A percentile compares a stretch with the other conserved stretches of the same genome.
Evolutionary conservation across 1,140 invertebrate genomes (phyloP).

Genomic region (Drosophila nasuta): DNA sequence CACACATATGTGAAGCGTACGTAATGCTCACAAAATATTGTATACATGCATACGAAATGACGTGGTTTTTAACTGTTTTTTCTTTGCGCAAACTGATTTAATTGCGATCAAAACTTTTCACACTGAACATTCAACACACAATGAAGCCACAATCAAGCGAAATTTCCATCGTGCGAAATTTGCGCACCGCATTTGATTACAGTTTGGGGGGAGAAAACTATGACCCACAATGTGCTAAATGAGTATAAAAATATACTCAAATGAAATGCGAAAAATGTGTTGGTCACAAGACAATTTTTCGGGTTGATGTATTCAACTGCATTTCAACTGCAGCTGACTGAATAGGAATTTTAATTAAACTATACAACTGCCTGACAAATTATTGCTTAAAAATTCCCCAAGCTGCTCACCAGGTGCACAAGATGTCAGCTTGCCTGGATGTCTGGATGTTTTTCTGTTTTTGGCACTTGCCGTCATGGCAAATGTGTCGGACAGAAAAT

Average conservation of each 20-base stretch:
- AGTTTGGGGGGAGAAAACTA: background rate
- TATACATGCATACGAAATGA: background rate
- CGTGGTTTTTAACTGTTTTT: background rate
- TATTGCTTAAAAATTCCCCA: constrained; percentile 52
- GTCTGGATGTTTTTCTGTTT: constrained; percentile 41
- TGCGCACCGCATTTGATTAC: constrained; percentile 38
- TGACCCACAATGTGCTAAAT: constrained; percentile 11
- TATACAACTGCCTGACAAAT: constrained; percentile 51
- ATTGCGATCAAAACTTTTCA: constrained; percentile 17
- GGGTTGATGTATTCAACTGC: constrained; percentile 26
- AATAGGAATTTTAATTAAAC: constrained; percentile 77
- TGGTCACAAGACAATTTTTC: constrained; percentile 27
- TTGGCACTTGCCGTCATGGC: constrained; percentile 46
- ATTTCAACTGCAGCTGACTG: constrained; percentile 37
- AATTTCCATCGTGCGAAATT: constrained; percentile 33
- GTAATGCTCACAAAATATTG: background rate
- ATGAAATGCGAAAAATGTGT: constrained; percentile 39
- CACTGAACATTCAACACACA: constrained; percentile 20
- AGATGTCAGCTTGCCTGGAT: constrained; percentile 9
- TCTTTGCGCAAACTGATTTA: background rate
- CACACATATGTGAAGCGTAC: constrained; percentile 10
- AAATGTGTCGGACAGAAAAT: constrained; percentile 57
- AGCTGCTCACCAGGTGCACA: constrained; percentile 1
- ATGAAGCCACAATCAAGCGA: constrained; percentile 38
- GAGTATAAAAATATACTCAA: constrained; percentile 29